Evolutionary conservation across 2,888 invertebrate genomes (phyloP), one percentile per base, ranked within the genome.

Genomic region (Himalopsyche japonica): DNA sequence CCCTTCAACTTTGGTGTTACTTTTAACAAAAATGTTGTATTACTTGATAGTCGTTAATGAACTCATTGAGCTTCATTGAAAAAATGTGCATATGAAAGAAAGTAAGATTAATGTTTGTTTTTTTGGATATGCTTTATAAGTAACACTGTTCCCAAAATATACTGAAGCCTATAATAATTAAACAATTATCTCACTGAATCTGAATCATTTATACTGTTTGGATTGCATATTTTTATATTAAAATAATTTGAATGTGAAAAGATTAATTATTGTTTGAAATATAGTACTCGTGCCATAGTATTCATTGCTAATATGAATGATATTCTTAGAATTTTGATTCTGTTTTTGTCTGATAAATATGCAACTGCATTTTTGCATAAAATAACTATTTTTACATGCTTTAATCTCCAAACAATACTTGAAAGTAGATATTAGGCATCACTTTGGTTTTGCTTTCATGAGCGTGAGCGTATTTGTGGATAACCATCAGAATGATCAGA

Each of bases 241-340:
- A 64, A 81, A 81, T 70, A 81, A 81, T 81, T 81, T 81, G 64
- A 37, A 64, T 81, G 64, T 81, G 15, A 64, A 80, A 80, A 70
- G 20, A 81, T 81, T 64, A 80, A 81, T 64, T 81, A 81, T 37
- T 37, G 15, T 81, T 81, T 64, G n/a, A 81, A 81, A 80, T 82
- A 83, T 83, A 86, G 81, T 82, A 86, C 84, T 83, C 82, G 86
- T 84, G 83, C 84, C 86, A 84, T 84, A 84, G 84, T 79, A 82
- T 80, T 81, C 84, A 76, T 82, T 84, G 84, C 84, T 84, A 82
- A 70, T 34, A 32, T 34, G 80, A 80, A 32, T 30, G 57, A 57
- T 30, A n/a, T n/a, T n/a, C n/a, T n/a, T n/a, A 80, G n/a, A 37
- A 77, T 77, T 77, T 77, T 77, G 70, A 70, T 70, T 70, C 70